phyloP scores from a whole-genome alignment of 2,113 vertebrate genomes.

The Sylvilagus bachmani region DNA sequence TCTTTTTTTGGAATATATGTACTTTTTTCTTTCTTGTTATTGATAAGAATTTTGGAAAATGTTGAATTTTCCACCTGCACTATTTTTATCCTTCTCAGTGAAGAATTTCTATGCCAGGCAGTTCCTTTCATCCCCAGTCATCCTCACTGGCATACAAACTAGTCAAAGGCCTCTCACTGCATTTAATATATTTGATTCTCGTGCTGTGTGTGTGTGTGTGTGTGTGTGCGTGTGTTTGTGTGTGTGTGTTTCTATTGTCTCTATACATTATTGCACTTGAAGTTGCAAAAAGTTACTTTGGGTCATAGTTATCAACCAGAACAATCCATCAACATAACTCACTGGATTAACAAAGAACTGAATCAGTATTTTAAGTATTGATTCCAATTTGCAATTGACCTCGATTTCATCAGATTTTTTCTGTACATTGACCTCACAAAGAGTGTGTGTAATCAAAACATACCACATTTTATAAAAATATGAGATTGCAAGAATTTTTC shows the following conservation, averaged over 20 bases:
- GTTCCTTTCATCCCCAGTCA: background rate
- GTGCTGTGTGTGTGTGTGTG: background rate
- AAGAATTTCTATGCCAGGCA: background rate
- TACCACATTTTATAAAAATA: background rate
- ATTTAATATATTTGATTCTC: background rate
- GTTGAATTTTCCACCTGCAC: background rate
- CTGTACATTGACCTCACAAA: background rate
- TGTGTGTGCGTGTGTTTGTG: background rate
- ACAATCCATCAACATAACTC: background rate
- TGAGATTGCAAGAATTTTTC: background rate
- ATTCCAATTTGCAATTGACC: slow-evolving; percentile 22
- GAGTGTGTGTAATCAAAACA: background rate
- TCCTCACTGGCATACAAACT: background rate
- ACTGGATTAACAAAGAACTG: background rate
- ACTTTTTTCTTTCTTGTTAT: background rate
- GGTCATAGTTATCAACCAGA: background rate
- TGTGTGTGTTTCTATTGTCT: background rate
- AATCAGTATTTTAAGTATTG: background rate
- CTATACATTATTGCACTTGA: background rate
- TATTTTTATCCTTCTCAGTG: background rate
- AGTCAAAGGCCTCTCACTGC: background rate
- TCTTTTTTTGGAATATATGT: background rate
- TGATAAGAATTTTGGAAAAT: slow-evolving; percentile 29
- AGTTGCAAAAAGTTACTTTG: background rate
- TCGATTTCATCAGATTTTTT: background rate